These are phyloP conservation scores for Athalia circularis DNA, from an alignment of 2,888 invertebrate genomes.

Conservation along the genomic window DNA sequence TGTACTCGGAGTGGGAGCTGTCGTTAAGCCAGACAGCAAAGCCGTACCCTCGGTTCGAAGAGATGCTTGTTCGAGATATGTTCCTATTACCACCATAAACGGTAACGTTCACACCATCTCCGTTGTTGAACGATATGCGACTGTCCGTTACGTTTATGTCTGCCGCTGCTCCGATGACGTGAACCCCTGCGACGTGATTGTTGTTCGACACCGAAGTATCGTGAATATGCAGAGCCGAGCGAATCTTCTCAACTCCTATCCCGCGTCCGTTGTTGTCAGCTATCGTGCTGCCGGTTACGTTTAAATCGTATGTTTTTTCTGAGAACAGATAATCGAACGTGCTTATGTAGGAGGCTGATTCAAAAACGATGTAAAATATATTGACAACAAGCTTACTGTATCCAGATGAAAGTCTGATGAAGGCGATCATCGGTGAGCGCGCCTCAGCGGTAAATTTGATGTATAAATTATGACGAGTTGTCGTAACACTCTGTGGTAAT, in stretches of 20 bases:
- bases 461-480: slow-evolving; percentile 86
- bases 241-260: slow-evolving; percentile 92
- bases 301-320: slow-evolving; percentile 88
- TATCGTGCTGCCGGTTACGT: slow-evolving; percentile 89
- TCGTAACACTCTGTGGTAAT: slow-evolving; percentile 91
- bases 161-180: slow-evolving; percentile 92
- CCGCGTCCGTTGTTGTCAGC: slow-evolving; percentile 95
- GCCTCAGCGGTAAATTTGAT: slow-evolving; percentile 87
- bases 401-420: slow-evolving; percentile 87
- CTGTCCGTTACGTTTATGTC: slow-evolving; percentile 96
- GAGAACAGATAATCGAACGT: slow-evolving; percentile 49
- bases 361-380: background rate
- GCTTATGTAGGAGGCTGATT: background rate
- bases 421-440: slow-evolving; percentile 84
- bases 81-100: slow-evolving; percentile 96
- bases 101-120: slow-evolving; percentile 96
- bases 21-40: slow-evolving; percentile 94
- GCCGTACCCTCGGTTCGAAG: slow-evolving; percentile 92
- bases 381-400: slow-evolving; percentile 74
- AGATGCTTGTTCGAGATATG: slow-evolving; percentile 89
- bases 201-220: slow-evolving; percentile 90
- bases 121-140: slow-evolving; percentile 91
- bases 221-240: slow-evolving; percentile 92
- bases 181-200: slow-evolving; percentile 92
- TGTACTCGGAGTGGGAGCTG: slow-evolving; percentile 85